phyloP scores from a whole-genome alignment of 2,888 invertebrate genomes.

The Antheraea yamamai region DNA sequence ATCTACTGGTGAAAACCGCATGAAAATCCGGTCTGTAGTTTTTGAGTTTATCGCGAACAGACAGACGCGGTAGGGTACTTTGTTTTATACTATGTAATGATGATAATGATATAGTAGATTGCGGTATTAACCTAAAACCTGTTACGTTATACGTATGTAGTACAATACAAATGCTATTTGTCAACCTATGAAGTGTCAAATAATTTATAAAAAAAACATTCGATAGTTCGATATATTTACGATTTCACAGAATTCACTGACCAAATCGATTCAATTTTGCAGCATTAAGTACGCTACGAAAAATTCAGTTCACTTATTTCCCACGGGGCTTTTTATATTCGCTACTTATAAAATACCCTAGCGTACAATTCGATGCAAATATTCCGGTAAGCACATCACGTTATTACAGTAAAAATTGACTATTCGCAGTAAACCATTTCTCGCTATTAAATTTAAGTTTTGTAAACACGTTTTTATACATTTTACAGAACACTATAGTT shows the following conservation, averaged over 20 bases:
- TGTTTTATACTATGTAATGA: too few relatives aligned
- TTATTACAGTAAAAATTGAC: constrained; percentile 15
- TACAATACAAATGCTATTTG: too few relatives aligned
- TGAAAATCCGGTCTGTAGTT: too few relatives aligned
- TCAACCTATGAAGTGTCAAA: not conserved
- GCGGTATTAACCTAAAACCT: too few relatives aligned
- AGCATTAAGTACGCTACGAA: constrained; percentile 35
- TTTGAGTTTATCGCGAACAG: too few relatives aligned
- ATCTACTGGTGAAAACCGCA: too few relatives aligned
- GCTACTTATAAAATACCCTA: constrained; percentile 46
- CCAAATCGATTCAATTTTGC: constrained; percentile 33
- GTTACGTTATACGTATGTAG: too few relatives aligned
- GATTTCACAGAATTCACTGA: not conserved
- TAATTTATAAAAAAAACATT: constrained; percentile 1
- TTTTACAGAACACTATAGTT: not conserved
- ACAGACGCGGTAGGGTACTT: too few relatives aligned
- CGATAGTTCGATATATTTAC: not conserved
- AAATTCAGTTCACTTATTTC: constrained; percentile 39
- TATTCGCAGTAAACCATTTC: constrained; percentile 2
- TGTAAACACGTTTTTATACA: not conserved
- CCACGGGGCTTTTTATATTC: constrained; percentile 44
- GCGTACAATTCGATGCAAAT: constrained; percentile 32
- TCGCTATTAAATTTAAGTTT: not conserved
- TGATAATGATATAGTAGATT: too few relatives aligned
- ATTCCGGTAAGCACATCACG: constrained; percentile 9